These are phyloP conservation scores for Tinamus guttatus DNA, from an alignment of 2,113 vertebrate species.

Conservation along the genomic window DNA sequence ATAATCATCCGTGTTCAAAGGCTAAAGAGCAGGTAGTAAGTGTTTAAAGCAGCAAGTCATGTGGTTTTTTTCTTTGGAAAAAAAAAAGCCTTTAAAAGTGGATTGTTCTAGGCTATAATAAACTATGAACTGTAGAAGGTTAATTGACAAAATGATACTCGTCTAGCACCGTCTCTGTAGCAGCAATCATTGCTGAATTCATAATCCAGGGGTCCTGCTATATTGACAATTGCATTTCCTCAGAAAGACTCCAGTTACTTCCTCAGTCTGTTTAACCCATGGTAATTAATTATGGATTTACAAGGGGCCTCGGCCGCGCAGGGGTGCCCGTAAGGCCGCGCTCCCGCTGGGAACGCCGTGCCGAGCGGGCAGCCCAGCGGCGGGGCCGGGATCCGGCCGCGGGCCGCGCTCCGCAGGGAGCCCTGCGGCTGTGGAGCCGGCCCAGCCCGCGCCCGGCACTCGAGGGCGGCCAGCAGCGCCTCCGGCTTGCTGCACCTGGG, in stretches of 20 bases:
- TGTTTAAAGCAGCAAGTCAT: constrained; percentile 50
- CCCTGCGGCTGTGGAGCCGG: too few species aligned
- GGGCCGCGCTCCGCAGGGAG: not conserved
- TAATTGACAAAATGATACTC: constrained; percentile 82
- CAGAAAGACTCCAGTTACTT: constrained; percentile 31
- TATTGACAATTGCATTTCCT: constrained; percentile 59
- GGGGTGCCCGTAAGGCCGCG: not conserved
- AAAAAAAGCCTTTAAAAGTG: constrained; percentile 57
- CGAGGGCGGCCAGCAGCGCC: constrained; percentile 18
- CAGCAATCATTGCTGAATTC: constrained; percentile 51
- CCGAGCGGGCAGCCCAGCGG: not conserved
- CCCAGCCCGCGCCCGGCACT: not conserved
- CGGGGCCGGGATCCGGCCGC: not conserved
- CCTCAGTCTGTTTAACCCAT: constrained; percentile 22
- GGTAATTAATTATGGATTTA: constrained; percentile 51
- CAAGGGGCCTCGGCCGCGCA: not conserved
- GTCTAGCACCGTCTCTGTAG: constrained; percentile 46
- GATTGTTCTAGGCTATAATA: constrained; percentile 72
- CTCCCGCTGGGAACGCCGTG: not conserved
- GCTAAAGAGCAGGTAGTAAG: constrained; percentile 74
- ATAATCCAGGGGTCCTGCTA: constrained; percentile 59
- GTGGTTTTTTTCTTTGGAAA: not conserved
- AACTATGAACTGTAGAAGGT: constrained; percentile 75
- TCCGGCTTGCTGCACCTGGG: constrained; percentile 9
- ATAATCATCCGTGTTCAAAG: constrained; percentile 43